Percentiles rank a stretch among this genome's conserved stretches.
Conservation (phyloP, 2,888 invertebrate species). For the Sarcophaga carnaria region DNA sequence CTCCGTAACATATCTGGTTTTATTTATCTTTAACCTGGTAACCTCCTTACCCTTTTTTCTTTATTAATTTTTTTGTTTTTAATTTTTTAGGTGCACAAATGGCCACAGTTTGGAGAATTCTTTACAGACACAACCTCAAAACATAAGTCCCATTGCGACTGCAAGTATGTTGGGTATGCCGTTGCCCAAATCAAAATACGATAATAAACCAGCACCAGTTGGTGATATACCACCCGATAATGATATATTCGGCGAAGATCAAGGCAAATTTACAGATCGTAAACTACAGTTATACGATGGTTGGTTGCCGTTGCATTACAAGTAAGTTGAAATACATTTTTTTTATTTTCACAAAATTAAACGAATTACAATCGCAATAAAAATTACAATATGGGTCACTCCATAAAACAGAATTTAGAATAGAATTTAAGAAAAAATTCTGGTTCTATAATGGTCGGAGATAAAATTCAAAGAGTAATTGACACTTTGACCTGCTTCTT, state of each 20-base stretch:
- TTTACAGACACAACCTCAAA: constrained; percentile 57
- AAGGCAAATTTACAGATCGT: constrained; percentile 75
- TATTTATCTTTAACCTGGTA: no score
- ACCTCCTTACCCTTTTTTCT: no score
- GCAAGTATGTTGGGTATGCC: constrained; percentile 75
- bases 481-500: no score
- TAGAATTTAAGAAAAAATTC: no score
- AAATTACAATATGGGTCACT: no score
- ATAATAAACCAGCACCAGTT: constrained; percentile 70
- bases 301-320: constrained; percentile 80
- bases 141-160: constrained; percentile 70
- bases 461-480: no score
- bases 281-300: constrained; percentile 79
- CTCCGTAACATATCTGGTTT: neutral
- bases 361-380: no score
- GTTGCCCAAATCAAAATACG: constrained; percentile 64
- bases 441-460: no score
- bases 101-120: constrained; percentile 70
- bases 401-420: no score
- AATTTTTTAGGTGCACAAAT: constrained; percentile 74
- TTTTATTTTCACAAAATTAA: no score
- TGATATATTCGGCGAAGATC: constrained; percentile 72
- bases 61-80: constrained; percentile 26
- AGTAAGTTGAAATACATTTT: constrained; percentile 74
- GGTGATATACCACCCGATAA: constrained; percentile 75